A percentile compares a stretch with the other conserved stretches of the same genome.
These are phyloP conservation scores for Trachythela sp. DNA, from an alignment of 64 coral and sea anemone genomes.

Conservation along the genomic window DNA sequence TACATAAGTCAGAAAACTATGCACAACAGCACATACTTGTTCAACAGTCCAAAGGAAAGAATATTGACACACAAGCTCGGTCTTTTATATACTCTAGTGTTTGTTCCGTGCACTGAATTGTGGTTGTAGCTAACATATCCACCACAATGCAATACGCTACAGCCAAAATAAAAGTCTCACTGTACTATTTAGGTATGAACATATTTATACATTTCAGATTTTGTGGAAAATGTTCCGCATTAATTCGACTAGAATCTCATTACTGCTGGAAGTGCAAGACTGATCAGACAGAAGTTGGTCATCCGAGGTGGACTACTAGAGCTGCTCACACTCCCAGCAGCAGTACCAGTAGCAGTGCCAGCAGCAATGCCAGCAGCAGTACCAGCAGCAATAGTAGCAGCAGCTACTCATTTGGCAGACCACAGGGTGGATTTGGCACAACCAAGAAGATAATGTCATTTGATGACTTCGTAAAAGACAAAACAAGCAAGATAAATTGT, in stretches of 20 bases:
- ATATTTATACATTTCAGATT: slow-evolving; percentile 2
- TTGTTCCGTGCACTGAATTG: neutral
- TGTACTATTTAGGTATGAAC: neutral
- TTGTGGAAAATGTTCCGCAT: neutral
- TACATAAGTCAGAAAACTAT: no score
- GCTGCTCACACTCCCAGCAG: neutral
- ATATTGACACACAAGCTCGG: neutral
- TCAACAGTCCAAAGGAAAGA: neutral
- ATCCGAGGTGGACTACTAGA: neutral
- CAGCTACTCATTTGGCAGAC: neutral
- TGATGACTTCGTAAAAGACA: slow-evolving; percentile 13
- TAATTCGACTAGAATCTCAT: neutral
- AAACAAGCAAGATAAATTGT: slow-evolving; percentile 17
- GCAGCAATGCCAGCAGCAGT: neutral
- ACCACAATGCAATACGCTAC: neutral
- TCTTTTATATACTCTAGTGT: neutral
- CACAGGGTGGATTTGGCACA: neutral
- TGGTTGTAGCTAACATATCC: neutral
- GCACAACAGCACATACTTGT: neutral
- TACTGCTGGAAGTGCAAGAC: slow-evolving; percentile 9
- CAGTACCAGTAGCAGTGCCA: neutral
- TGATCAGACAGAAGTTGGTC: neutral
- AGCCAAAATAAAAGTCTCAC: neutral
- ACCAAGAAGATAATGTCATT: slow-evolving; percentile 4
- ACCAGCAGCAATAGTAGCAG: neutral